phyloP scores from a whole-genome alignment of 2,113 vertebrate species.

The Eulemur macaco region DNA sequence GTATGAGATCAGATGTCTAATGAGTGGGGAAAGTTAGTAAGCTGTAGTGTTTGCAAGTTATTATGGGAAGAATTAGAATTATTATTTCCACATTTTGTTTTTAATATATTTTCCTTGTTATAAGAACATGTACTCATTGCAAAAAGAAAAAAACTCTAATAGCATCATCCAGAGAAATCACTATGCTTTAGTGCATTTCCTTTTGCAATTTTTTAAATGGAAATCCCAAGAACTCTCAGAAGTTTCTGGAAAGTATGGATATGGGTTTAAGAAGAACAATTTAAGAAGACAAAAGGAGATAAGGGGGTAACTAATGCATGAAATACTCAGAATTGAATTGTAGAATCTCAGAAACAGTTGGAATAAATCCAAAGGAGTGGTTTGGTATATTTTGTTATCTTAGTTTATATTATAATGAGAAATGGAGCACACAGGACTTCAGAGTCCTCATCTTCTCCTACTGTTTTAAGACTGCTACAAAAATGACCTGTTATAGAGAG shows the following conservation, averaged over 20 bases:
- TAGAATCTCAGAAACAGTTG: not conserved
- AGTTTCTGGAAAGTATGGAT: conserved; percentile 16
- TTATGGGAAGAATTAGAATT: not conserved
- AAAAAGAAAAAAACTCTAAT: not conserved
- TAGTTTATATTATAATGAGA: conserved; percentile 5
- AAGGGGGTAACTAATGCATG: not conserved
- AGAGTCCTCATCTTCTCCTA: not conserved
- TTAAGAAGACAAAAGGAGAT: not conserved
- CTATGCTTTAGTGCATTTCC: not conserved
- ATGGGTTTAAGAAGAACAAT: conserved; percentile 21
- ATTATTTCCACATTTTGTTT: conserved; percentile 15
- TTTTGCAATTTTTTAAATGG: not conserved
- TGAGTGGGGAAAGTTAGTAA: not conserved
- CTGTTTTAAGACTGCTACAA: not conserved
- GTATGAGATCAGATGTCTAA: not conserved
- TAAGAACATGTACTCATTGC: not conserved
- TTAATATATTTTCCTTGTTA: not conserved
- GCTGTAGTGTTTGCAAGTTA: not conserved
- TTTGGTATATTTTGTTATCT: not conserved
- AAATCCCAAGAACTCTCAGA: not conserved
- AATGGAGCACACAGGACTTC: not conserved
- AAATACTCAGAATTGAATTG: not conserved
- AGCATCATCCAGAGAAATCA: not conserved
- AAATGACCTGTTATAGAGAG: not conserved
- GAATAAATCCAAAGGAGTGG: not conserved